These are phyloP conservation scores for Sigmodon hispidus DNA, from an alignment of 2,113 vertebrate species.

Conservation along the genomic window DNA sequence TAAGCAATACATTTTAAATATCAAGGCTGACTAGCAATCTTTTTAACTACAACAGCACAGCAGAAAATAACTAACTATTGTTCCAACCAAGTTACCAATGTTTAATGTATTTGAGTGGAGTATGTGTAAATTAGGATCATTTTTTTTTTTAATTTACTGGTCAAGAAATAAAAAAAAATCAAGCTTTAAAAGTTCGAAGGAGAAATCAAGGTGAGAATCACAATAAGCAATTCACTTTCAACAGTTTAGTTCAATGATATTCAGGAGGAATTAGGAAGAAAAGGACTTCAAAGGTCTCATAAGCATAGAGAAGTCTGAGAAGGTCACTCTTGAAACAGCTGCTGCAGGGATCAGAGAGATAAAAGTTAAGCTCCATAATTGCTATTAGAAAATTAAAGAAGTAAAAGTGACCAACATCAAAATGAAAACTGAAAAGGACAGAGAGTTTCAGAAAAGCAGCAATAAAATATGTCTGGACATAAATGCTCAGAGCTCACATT, in stretches of 20 bases:
- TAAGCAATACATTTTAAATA: background rate
- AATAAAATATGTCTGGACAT: constrained; percentile 30
- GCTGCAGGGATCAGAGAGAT: constrained; percentile 69
- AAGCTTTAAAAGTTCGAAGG: constrained; percentile 68
- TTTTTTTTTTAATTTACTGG: constrained; percentile 22
- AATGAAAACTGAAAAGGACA: constrained; percentile 57
- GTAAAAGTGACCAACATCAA: constrained; percentile 66
- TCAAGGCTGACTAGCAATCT: background rate
- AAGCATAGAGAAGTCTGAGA: constrained; percentile 73
- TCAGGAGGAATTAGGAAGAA: constrained; percentile 63
- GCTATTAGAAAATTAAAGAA: constrained; percentile 69
- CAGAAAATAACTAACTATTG: background rate
- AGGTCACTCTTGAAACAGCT: constrained; percentile 74
- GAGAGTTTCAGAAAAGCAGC: background rate
- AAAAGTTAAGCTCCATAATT: constrained; percentile 74
- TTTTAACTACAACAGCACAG: background rate
- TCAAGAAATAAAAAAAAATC: constrained; percentile 31
- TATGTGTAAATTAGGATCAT: background rate
- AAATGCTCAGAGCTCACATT: constrained; percentile 30
- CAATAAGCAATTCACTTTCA: constrained; percentile 71
- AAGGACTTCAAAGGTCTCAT: constrained; percentile 78
- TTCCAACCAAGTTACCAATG: background rate
- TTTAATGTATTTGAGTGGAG: background rate
- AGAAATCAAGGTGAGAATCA: constrained; percentile 68
- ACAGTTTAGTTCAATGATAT: constrained; percentile 65